Percentiles rank a stretch among this genome's conserved stretches.
Conservation (phyloP, 2,888 invertebrate species). For the Acronicta alni region DNA sequence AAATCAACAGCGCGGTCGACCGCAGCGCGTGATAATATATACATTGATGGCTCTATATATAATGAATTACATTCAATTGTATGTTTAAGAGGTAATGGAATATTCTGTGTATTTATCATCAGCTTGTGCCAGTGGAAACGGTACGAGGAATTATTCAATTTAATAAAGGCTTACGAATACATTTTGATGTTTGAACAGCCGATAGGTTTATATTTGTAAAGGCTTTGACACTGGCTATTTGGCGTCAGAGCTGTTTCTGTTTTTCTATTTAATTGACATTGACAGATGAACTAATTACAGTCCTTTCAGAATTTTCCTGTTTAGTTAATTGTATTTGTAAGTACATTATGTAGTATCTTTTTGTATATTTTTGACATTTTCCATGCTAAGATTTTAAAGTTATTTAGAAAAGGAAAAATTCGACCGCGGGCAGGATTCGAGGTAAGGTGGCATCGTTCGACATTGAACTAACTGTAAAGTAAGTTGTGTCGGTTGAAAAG, state of each 20-base stretch:
- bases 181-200: constrained; percentile 16
- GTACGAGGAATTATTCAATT: constrained; percentile 22
- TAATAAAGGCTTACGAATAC: constrained; percentile 7
- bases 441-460: no score
- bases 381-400: no score
- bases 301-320: no score
- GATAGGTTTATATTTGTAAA: constrained; percentile 8
- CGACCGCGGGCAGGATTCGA: no score
- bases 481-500: no score
- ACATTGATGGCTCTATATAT: constrained; percentile 33
- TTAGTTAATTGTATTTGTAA: no score
- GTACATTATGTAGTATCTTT: no score
- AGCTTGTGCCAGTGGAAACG: constrained; percentile 3
- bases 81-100: constrained; percentile 30
- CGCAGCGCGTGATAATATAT: constrained; percentile 36
- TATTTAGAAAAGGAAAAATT: no score
- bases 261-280: not conserved
- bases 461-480: no score
- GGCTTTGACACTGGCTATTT: not conserved
- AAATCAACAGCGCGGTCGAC: constrained; percentile 33
- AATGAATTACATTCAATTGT: constrained; percentile 35
- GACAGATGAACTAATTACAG: no score
- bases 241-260: constrained; percentile 2
- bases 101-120: constrained; percentile 28
- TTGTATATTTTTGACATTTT: no score